These are phyloP conservation scores for Ischnus inquisitorius DNA, from an alignment of 2,888 invertebrate species.

Conservation along the genomic window DNA sequence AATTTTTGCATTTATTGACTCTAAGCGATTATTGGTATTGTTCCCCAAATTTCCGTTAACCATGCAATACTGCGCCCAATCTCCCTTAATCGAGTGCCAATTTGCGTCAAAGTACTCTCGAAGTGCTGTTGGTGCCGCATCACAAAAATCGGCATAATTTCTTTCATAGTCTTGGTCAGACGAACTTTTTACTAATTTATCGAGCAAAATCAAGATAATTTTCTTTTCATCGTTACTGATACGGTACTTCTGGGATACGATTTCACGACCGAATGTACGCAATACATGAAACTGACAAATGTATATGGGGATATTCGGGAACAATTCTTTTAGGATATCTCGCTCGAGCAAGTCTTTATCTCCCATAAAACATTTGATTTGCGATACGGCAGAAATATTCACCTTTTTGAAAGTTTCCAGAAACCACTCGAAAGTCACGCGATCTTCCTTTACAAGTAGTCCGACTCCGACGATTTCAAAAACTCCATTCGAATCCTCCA, in stretches of 20 bases:
- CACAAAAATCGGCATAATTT: constrained; percentile 37
- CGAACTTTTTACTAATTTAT: constrained; percentile 43
- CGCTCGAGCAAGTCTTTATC: constrained; percentile 58
- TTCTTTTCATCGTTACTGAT: constrained; percentile 23
- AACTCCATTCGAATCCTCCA: constrained; percentile 36
- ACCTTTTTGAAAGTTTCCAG: constrained; percentile 53
- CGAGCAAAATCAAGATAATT: constrained; percentile 19
- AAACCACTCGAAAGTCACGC: constrained; percentile 39
- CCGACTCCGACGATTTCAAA: constrained; percentile 47
- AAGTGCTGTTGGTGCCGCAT: constrained; percentile 33
- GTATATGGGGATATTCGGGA: constrained; percentile 36
- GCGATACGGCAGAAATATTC: constrained; percentile 26
- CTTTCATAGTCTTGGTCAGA: constrained; percentile 33
- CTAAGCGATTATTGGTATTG: constrained; percentile 62
- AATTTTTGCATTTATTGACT: constrained; percentile 50
- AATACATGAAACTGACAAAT: constrained; percentile 60
- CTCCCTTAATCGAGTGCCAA: constrained; percentile 63
- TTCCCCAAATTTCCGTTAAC: constrained; percentile 56
- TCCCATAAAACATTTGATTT: constrained; percentile 53
- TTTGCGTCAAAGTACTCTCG: constrained; percentile 59
- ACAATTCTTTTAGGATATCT: constrained; percentile 48
- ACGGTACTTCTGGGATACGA: constrained; percentile 32
- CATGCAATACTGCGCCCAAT: constrained; percentile 62
- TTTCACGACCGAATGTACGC: constrained; percentile 35
- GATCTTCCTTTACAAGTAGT: constrained; percentile 48